Evolutionary conservation across 2,888 invertebrate species (phyloP).

Genomic region (Drosophila suboccidentalis): DNA sequence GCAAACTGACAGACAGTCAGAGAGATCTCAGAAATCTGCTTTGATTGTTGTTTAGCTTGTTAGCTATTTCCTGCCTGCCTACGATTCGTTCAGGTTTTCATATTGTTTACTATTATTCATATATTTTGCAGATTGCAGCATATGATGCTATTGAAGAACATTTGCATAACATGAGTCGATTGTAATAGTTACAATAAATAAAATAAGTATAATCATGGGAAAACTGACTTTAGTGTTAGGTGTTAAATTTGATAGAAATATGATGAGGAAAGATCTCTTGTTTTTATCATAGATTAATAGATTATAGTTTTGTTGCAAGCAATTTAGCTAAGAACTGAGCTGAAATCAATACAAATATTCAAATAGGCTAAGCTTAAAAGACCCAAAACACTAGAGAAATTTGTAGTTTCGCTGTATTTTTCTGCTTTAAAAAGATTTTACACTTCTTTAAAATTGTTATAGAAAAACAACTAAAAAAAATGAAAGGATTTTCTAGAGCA

Average conservation of each 20-base stretch:
- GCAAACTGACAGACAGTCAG: conserved; percentile 29
- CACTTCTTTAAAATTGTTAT: no score
- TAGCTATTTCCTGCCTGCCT: conserved; percentile 70
- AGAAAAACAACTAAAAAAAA: no score
- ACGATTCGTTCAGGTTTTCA: conserved; percentile 31
- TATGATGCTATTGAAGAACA: background rate
- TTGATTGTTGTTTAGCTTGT: conserved; percentile 63
- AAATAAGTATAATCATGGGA: background rate
- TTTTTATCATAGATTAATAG: background rate
- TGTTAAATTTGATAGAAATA: background rate
- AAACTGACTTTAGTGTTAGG: background rate
- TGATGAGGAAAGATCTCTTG: background rate
- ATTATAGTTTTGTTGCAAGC: background rate
- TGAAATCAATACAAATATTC: no score
- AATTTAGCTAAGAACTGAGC: no score
- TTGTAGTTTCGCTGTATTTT: no score
- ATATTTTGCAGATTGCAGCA: conserved; percentile 10
- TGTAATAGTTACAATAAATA: background rate
- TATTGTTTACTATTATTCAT: conserved; percentile 16
- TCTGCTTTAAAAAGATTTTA: no score
- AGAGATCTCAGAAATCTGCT: conserved; percentile 36
- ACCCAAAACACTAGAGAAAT: no score
- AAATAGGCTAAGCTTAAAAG: no score
- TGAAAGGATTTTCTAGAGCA: no score
- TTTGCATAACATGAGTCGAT: conserved; percentile 1